A percentile compares a stretch with the other conserved stretches of the same genome.
Evolutionary conservation across 2,797 vertebrate species (phyloP).

Genomic region (Phylloscopus collybita): DNA sequence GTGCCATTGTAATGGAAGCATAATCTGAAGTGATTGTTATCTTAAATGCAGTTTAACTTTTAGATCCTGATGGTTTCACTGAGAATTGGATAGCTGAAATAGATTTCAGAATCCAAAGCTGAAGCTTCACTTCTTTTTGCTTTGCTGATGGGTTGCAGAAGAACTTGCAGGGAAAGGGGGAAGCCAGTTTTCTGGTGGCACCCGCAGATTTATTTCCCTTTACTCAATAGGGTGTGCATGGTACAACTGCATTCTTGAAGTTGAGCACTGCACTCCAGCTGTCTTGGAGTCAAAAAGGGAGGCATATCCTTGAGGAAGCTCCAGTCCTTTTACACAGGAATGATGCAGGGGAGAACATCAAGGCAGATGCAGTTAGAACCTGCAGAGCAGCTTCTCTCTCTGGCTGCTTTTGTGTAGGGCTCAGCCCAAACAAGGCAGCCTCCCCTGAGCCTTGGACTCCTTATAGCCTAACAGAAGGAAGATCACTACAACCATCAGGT

Average conservation of each 20-base stretch:
- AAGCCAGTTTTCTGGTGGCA: background rate
- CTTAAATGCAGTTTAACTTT: background rate
- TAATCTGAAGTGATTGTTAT: background rate
- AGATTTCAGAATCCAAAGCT: background rate
- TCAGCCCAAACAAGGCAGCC: slow-evolving; percentile 33
- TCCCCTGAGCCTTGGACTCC: background rate
- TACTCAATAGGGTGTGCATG: background rate
- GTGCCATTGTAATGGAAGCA: background rate
- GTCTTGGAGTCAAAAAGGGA: background rate
- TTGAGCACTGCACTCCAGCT: background rate
- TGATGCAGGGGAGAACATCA: background rate
- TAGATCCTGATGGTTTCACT: background rate
- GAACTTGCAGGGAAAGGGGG: background rate
- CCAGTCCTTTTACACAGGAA: background rate
- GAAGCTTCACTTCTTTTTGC: background rate
- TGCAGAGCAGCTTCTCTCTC: background rate
- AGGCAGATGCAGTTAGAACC: background rate
- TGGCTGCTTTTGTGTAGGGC: background rate
- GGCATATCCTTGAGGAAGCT: slow-evolving; percentile 18
- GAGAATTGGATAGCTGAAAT: background rate
- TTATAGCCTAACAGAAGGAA: slow-evolving; percentile 28
- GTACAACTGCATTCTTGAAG: background rate
- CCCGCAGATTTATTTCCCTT: background rate
- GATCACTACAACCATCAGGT: slow-evolving; percentile 49
- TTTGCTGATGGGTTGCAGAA: background rate